Evolutionary conservation across 2,113 vertebrate species (phyloP).

Genomic region (Ceyx margarethae): DNA sequence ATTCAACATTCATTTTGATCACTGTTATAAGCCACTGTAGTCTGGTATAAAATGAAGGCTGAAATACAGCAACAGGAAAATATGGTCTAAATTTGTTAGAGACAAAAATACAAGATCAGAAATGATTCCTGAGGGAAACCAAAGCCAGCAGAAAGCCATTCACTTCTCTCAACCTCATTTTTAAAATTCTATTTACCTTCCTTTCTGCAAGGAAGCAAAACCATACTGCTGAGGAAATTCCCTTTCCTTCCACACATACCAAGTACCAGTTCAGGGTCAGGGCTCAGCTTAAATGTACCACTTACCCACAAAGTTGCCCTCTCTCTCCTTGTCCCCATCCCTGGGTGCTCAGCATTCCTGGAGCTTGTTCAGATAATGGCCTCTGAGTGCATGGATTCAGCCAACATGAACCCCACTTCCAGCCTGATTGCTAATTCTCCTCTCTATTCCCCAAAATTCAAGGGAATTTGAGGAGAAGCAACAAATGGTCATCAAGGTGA

Average conservation of each 20-base stretch:
- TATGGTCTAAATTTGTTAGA: slow-evolving; percentile 24
- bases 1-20: slow-evolving; percentile 44
- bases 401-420: not conserved
- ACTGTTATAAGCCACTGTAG: not conserved
- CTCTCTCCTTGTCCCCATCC: not conserved
- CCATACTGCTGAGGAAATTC: not conserved
- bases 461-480: not conserved
- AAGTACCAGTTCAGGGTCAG: not conserved
- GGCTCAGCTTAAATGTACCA: not conserved
- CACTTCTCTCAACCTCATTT: not conserved
- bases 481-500: not conserved
- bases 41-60: slow-evolving; percentile 22
- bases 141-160: not conserved
- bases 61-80: slow-evolving; percentile 24
- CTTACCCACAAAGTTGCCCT: not conserved
- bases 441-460: not conserved
- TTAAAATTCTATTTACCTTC: slow-evolving; percentile 9
- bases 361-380: not conserved
- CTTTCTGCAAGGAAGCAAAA: not conserved
- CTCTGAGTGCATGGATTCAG: not conserved
- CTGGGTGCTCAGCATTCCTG: not conserved
- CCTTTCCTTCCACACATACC: not conserved
- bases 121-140: slow-evolving; percentile 23
- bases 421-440: not conserved
- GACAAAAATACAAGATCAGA: slow-evolving; percentile 12